Evolutionary conservation across 2,113 vertebrate species (phyloP).

Genomic region (Mustelus asterias): DNA sequence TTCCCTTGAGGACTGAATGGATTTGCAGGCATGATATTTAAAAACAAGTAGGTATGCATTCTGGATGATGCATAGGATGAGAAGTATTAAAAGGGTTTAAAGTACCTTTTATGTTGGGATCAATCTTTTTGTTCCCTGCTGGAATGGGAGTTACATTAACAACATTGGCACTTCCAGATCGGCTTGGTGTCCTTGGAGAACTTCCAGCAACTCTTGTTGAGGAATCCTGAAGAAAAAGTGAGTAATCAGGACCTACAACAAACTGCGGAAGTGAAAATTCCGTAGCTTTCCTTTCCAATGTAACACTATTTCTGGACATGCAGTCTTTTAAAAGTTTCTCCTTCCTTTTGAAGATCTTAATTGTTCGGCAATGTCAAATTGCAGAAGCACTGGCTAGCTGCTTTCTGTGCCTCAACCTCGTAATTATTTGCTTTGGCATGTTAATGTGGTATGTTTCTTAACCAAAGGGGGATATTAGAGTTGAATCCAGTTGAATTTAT

Average conservation of each 20-base stretch:
- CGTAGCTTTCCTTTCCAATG: neutral
- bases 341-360: neutral
- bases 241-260: neutral
- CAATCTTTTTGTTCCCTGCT: slow-evolving; percentile 74
- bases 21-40: neutral
- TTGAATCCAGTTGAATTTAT: neutral
- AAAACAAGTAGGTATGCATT: neutral
- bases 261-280: neutral
- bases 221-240: slow-evolving; percentile 61
- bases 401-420: neutral
- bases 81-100: neutral
- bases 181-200: slow-evolving; percentile 83
- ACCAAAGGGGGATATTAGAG: neutral
- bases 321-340: neutral
- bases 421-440: neutral
- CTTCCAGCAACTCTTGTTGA: slow-evolving; percentile 81
- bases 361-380: neutral
- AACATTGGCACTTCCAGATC: slow-evolving; percentile 81
- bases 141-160: slow-evolving; percentile 85
- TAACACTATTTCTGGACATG: neutral
- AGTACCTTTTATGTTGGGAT: slow-evolving; percentile 78
- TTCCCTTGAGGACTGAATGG: neutral
- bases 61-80: neutral
- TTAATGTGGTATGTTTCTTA: neutral
- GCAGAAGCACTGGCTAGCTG: neutral